phyloP scores from a whole-genome alignment of 2,888 invertebrate species.

The Hirtodrosophila histrioides region DNA sequence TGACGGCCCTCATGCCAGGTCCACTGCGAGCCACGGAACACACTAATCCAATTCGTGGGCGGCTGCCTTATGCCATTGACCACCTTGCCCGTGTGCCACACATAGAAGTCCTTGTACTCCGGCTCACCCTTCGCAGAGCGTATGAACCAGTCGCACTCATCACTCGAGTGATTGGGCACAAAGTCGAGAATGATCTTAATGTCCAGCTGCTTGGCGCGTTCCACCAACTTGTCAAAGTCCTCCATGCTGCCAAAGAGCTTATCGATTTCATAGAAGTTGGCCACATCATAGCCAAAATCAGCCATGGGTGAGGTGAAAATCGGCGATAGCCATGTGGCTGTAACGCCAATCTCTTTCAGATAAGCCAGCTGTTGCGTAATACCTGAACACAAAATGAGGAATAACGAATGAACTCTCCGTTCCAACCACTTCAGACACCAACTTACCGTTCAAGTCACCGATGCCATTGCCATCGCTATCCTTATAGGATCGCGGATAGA shows the following conservation, averaged over 20 bases:
- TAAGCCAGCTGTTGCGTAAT: conserved; percentile 87
- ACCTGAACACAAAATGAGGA: conserved; percentile 84
- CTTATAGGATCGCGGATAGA: conserved; percentile 93
- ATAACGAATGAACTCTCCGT: rapidly evolving
- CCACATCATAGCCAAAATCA: conserved; percentile 92
- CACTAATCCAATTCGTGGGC: conserved; percentile 85
- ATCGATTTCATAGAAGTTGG: conserved; percentile 88
- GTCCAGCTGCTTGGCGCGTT: conserved; percentile 85
- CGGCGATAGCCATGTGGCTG: conserved; percentile 90
- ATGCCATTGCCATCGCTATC: conserved; percentile 93
- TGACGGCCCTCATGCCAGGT: conserved; percentile 86
- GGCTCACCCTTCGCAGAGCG: conserved; percentile 87
- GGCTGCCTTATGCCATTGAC: conserved; percentile 80
- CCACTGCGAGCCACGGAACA: conserved; percentile 88
- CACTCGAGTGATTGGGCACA: conserved; percentile 88
- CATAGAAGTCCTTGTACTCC: conserved; percentile 89
- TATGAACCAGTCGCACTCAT: conserved; percentile 92
- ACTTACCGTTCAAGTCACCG: conserved; percentile 91
- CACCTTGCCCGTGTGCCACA: conserved; percentile 87
- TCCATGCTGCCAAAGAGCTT: conserved; percentile 89
- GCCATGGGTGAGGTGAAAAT: conserved; percentile 90
- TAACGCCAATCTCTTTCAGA: conserved; percentile 88
- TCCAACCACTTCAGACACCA: rapidly evolving
- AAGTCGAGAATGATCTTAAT: conserved; percentile 85
- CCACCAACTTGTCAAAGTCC: conserved; percentile 88